phyloP scores from a whole-genome alignment of 2,888 invertebrate genomes.

The Graphium colonna region DNA sequence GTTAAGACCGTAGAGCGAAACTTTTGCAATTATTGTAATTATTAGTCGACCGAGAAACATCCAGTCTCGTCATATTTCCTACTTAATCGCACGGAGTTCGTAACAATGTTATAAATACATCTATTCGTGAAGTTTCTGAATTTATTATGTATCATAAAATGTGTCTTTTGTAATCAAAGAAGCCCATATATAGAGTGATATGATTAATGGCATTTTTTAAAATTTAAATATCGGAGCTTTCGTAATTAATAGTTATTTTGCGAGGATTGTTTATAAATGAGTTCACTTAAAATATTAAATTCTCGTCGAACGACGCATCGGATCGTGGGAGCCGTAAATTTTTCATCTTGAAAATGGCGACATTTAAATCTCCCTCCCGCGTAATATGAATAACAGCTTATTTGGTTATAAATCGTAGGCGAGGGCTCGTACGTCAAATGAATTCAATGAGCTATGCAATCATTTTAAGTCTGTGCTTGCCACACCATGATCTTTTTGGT shows the following conservation, averaged over 20 bases:
- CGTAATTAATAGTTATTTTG: slow-evolving; percentile 1
- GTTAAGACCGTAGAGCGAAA: slow-evolving; percentile 62
- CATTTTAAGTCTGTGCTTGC: slow-evolving; percentile 54
- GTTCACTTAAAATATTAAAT: slow-evolving; percentile 73
- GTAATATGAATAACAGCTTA: slow-evolving; percentile 69
- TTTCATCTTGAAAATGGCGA: slow-evolving; percentile 65
- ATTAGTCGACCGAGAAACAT: slow-evolving; percentile 64
- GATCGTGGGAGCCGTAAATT: slow-evolving; percentile 48
- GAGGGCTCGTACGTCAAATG: slow-evolving; percentile 56
- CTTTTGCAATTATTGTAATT: slow-evolving; percentile 76
- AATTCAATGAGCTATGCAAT: slow-evolving; percentile 64
- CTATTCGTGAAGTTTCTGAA: slow-evolving; percentile 59
- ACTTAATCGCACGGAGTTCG: slow-evolving; percentile 66
- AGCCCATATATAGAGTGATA: background rate
- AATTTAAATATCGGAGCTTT: slow-evolving; percentile 1
- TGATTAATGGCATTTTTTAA: background rate
- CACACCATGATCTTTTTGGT: no score
- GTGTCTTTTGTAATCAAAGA: slow-evolving; percentile 38
- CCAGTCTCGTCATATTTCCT: slow-evolving; percentile 69
- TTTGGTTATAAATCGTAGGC: slow-evolving; percentile 57
- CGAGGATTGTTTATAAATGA: slow-evolving; percentile 38
- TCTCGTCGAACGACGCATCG: slow-evolving; percentile 63
- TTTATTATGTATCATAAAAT: slow-evolving; percentile 45
- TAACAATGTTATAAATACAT: slow-evolving; percentile 64
- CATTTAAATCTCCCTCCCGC: slow-evolving; percentile 62